phyloP scores from a whole-genome alignment of 2,888 invertebrate genomes.

The Caenorhabditis afra region DNA sequence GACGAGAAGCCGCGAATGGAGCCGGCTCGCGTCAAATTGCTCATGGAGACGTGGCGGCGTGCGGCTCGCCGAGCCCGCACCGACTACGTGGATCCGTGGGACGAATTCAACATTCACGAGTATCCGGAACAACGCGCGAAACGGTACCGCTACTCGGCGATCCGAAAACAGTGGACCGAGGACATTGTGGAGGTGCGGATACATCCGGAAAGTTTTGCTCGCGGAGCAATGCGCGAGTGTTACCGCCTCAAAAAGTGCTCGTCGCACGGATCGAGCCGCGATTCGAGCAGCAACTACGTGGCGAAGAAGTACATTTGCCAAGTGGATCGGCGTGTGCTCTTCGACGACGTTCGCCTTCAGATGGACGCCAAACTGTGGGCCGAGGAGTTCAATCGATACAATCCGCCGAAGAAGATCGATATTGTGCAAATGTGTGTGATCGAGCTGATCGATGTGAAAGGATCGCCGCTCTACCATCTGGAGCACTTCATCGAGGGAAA shows the following conservation, averaged over 20 bases:
- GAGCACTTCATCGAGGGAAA: constrained; percentile 84
- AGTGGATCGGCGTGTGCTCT: constrained; percentile 83
- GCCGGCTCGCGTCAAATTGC: constrained; percentile 47
- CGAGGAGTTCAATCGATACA: constrained; percentile 83
- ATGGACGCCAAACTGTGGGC: constrained; percentile 85
- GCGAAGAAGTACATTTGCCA: constrained; percentile 82
- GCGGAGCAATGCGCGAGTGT: constrained; percentile 84
- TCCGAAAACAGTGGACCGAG: constrained; percentile 82
- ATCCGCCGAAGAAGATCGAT: constrained; percentile 84
- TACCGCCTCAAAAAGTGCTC: constrained; percentile 82
- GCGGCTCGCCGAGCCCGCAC: constrained; percentile 64
- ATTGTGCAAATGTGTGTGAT: constrained; percentile 84
- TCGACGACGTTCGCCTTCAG: constrained; percentile 84
- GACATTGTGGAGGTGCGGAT: constrained; percentile 82
- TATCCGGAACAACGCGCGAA: constrained; percentile 82
- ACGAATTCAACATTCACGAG: constrained; percentile 82
- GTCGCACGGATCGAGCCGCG: constrained; percentile 79
- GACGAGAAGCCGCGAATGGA: constrained; percentile 39
- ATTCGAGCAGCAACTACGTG: constrained; percentile 84
- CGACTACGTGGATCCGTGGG: constrained; percentile 82
- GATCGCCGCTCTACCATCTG: constrained; percentile 82
- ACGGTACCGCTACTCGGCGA: constrained; percentile 83
- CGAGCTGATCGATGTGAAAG: constrained; percentile 82
- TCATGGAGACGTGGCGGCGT: constrained; percentile 68
- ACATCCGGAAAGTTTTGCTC: constrained; percentile 82